Conservation (phyloP, 2,113 vertebrate species). For the Poicephalus gulielmi region DNA sequence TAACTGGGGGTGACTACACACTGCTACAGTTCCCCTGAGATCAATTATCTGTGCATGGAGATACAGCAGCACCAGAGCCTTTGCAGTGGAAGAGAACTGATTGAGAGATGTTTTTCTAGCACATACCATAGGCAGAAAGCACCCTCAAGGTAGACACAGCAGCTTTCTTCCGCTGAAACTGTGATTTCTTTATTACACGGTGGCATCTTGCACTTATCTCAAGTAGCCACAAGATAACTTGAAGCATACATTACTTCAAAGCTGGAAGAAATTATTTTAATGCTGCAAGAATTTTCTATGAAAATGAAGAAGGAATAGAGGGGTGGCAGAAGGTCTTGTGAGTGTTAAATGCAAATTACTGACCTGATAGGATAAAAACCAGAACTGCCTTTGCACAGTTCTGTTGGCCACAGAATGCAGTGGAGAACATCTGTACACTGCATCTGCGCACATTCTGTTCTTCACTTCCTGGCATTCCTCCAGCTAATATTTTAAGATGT, state of each 20-base stretch:
- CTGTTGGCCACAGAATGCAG: neutral
- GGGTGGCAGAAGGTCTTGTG: neutral
- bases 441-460: neutral
- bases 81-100: neutral
- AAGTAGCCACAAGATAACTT: neutral
- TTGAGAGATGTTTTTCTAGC: neutral
- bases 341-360: neutral
- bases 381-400: neutral
- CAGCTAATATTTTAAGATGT: neutral
- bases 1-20: neutral
- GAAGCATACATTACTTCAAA: neutral
- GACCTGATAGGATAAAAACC: neutral
- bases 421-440: neutral
- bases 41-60: accelerated
- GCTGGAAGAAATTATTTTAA: neutral
- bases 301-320: neutral
- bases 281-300: neutral
- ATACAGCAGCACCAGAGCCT: neutral
- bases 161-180: neutral
- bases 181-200: neutral
- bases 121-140: neutral
- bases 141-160: neutral
- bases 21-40: neutral
- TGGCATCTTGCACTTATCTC: neutral
- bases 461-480: neutral